Evolutionary conservation across 1,140 invertebrate genomes (phyloP), one percentile per base, ranked within the genome.

Genomic region (Platyscapa corneri): DNA sequence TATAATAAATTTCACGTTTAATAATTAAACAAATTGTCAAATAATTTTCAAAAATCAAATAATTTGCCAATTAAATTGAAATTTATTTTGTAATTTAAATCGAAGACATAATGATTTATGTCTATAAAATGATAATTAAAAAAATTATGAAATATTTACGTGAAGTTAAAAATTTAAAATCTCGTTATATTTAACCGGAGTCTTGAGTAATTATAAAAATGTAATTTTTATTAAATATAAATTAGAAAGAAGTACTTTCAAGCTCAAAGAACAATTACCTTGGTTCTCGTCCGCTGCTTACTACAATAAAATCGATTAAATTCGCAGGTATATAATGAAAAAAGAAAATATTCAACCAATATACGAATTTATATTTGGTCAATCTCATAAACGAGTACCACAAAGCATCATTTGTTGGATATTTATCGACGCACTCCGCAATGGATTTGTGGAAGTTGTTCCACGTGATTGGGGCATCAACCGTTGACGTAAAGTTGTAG

Each of bases 401-500:
- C 16, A 95, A 89, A 27, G 94, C 92, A 42, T 92, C 94, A 7
- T 90, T 90, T 67, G 94, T 90, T 14, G 95, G 95, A 87, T 94
- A 94, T 37, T 93, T 89, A 8, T 93, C 87, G 0, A 94, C 93
- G 80, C 93, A 90, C 3, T 91, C 89, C 76, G 92, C 89, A 83
- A 94, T 94, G 12, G 93, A 89, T 14, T 90, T 84, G 85, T 93
- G 92, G 88, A 95, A 96, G 42, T 95, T 93, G 0, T 92, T 90
- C 95, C 96, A 96, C 16, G 94, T 95, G 14, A 96, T 93, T 37
- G 95, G 95, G 86, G 96, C 95, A 67, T 96, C 94, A 18, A 91
- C 91, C 20, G 94, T 95, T 23, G 95, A 95, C 10, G 96, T 95
- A 89, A 95, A 96, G 90, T 96, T 96, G 90, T 96, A 96, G 42